These are phyloP conservation scores for Vanessa tameamea DNA, from an alignment of 1,140 invertebrate species.

Conservation along the genomic window DNA sequence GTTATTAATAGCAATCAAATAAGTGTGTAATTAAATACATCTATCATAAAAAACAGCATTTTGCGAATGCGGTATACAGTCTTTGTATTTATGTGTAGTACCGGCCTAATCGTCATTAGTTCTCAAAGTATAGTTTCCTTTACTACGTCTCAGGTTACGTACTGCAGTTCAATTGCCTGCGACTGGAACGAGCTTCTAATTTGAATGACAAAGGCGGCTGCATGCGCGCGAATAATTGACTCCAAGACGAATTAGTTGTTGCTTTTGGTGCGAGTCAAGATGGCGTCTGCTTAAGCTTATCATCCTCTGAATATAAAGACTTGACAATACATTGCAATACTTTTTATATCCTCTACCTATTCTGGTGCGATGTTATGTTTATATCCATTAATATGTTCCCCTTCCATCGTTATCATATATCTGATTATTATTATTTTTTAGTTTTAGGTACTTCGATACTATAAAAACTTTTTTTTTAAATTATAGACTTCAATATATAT, in stretches of 20 bases:
- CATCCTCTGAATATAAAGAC: not conserved
- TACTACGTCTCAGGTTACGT: not conserved
- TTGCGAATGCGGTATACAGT: too few species aligned
- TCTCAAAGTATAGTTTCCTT: not conserved
- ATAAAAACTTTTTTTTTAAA: too few species aligned
- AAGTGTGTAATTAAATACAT: too few species aligned
- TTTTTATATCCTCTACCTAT: too few species aligned
- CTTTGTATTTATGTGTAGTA: not conserved
- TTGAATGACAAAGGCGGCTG: conserved; percentile 40
- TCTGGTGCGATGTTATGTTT: too few species aligned
- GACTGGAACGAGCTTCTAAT: conserved; percentile 29
- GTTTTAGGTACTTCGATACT: too few species aligned
- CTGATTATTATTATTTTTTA: too few species aligned
- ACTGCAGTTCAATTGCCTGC: conserved; percentile 1
- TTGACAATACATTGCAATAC: not conserved
- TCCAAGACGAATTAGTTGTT: conserved; percentile 21
- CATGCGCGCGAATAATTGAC: conserved; percentile 39
- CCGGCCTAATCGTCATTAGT: not conserved
- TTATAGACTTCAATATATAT: too few species aligned
- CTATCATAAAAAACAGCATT: too few species aligned
- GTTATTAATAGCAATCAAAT: too few species aligned
- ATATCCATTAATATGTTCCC: too few species aligned
- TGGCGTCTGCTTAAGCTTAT: not conserved
- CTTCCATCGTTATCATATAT: too few species aligned
- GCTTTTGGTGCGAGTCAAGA: conserved; percentile 17